A percentile compares a stretch with the other conserved stretches of the same genome.
phyloP scores from a whole-genome alignment of 2,888 invertebrate species.

The Alsophila aescularia region DNA sequence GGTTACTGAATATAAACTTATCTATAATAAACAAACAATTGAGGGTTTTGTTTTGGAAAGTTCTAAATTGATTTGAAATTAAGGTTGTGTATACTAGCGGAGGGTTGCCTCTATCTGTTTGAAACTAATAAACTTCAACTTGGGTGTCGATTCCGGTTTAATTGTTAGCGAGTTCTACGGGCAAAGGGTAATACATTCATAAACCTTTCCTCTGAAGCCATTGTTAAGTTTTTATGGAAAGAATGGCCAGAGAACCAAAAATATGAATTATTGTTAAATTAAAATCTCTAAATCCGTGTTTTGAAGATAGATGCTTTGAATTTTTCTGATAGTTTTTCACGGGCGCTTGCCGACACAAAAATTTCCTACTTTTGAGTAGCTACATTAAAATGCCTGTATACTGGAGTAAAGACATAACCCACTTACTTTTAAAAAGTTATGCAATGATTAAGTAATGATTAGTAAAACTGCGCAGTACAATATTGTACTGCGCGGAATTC shows the following conservation, averaged over 20 bases:
- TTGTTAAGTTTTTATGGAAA: constrained; percentile 25
- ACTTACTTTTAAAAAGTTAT: too few species aligned
- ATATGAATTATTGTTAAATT: constrained; percentile 17
- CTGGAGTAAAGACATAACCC: too few species aligned
- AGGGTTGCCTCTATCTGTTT: constrained; percentile 24
- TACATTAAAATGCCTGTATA: constrained; percentile 13
- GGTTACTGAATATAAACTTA: neutral
- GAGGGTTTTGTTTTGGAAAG: constrained; percentile 14
- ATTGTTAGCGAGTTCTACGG: constrained; percentile 30
- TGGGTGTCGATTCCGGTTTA: constrained; percentile 27
- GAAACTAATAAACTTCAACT: constrained; percentile 32
- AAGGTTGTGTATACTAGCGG: constrained; percentile 14
- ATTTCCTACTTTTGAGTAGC: neutral
- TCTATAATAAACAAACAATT: constrained; percentile 14
- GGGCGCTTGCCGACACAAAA: neutral
- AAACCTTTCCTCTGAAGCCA: constrained; percentile 8
- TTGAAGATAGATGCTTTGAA: too few species aligned
- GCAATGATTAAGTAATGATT: too few species aligned
- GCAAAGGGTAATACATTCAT: constrained; percentile 21
- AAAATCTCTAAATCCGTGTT: constrained; percentile 1
- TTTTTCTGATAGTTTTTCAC: too few species aligned
- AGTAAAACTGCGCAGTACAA: too few species aligned
- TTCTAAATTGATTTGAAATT: constrained; percentile 24
- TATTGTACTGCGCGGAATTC: too few species aligned
- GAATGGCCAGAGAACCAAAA: constrained; percentile 5